A percentile compares a stretch with the other conserved stretches of the same genome.
Conservation (phyloP, 2,113 vertebrate genomes). For the Lontra canadensis region DNA sequence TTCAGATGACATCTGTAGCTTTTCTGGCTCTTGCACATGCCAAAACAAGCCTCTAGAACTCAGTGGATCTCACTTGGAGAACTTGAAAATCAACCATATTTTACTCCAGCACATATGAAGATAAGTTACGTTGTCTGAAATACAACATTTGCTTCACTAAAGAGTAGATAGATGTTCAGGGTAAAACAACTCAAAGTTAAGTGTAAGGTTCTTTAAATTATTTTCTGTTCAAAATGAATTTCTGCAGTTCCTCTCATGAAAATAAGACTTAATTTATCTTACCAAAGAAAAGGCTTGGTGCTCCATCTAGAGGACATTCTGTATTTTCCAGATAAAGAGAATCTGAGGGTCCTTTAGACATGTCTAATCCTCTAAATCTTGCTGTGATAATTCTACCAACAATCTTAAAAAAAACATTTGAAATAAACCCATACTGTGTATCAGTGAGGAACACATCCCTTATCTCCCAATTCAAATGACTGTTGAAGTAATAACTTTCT, state of each 20-base stretch:
- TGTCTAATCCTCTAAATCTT: not conserved
- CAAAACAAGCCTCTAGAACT: not conserved
- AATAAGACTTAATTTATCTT: not conserved
- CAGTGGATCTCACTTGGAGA: not conserved
- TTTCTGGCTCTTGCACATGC: not conserved
- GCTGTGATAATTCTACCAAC: not conserved
- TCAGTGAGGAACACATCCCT: not conserved
- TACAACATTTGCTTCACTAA: not conserved
- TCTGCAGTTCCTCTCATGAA: slow-evolving; percentile 33
- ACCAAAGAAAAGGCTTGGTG: slow-evolving; percentile 63
- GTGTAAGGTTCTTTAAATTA: not conserved
- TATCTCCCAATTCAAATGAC: not conserved
- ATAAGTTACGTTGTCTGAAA: not conserved
- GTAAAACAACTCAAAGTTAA: not conserved
- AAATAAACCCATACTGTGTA: not conserved
- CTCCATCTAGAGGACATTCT: slow-evolving; percentile 79
- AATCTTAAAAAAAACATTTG: not conserved
- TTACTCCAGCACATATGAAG: not conserved
- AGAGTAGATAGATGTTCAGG: not conserved
- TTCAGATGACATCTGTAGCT: not conserved
- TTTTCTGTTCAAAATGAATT: slow-evolving; percentile 53
- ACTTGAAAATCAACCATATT: not conserved
- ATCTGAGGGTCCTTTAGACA: not conserved
- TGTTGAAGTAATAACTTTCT: not conserved
- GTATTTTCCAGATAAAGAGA: slow-evolving; percentile 21